phyloP scores from a whole-genome alignment of 2,113 vertebrate genomes.

The Myiagra hebetior region DNA sequence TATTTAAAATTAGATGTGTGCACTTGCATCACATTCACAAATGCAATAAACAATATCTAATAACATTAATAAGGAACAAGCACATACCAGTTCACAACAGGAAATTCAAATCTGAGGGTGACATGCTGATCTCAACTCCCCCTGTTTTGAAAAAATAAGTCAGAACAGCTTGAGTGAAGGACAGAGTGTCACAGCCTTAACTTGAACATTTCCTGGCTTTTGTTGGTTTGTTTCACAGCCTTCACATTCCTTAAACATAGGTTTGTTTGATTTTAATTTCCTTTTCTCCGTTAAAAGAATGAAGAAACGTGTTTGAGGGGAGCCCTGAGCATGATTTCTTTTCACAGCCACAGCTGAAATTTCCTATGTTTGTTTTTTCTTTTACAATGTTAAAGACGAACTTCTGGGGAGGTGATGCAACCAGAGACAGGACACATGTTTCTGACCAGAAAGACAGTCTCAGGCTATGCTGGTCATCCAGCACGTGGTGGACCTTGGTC shows the following conservation, averaged over 20 bases:
- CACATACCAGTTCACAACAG: slow-evolving; percentile 56
- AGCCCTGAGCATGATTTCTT: slow-evolving; percentile 58
- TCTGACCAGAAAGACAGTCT: background rate
- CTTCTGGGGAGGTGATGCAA: slow-evolving; percentile 44
- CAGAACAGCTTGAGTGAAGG: slow-evolving; percentile 66
- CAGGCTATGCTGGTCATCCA: background rate
- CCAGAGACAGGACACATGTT: background rate
- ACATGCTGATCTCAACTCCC: slow-evolving; percentile 49
- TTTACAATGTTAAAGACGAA: slow-evolving; percentile 43
- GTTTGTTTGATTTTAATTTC: slow-evolving; percentile 71
- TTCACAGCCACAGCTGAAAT: slow-evolving; percentile 63
- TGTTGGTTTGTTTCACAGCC: slow-evolving; percentile 67
- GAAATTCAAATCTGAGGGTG: slow-evolving; percentile 59
- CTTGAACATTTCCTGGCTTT: slow-evolving; percentile 65
- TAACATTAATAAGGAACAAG: slow-evolving; percentile 46
- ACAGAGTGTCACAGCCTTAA: slow-evolving; percentile 62
- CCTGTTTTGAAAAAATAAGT: slow-evolving; percentile 58
- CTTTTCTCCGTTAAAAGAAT: slow-evolving; percentile 62
- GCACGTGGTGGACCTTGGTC: background rate
- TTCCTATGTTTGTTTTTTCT: slow-evolving; percentile 68
- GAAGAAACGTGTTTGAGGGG: slow-evolving; percentile 63
- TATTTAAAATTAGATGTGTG: slow-evolving; percentile 34
- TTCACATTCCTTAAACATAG: slow-evolving; percentile 66
- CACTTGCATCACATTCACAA: slow-evolving; percentile 14
- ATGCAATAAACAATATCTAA: slow-evolving; percentile 58